Evolutionary conservation across 2,113 vertebrate genomes (phyloP).

Genomic region (Lophura nycthemera): DNA sequence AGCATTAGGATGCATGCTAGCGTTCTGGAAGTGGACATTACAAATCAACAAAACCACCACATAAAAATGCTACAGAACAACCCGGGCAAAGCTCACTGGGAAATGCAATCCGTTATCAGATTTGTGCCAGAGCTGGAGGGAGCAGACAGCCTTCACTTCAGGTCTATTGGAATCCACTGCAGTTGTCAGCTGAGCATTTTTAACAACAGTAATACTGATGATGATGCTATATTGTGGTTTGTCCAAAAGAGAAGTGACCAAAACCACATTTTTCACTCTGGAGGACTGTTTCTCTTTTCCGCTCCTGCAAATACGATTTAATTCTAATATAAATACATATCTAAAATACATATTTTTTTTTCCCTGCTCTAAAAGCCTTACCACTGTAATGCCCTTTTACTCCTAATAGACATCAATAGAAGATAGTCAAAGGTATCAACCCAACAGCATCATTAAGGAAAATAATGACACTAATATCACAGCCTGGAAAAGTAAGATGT

Average conservation of each 20-base stretch:
- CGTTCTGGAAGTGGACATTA: background rate
- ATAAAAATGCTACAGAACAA: background rate
- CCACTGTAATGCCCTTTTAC: background rate
- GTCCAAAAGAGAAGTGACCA: background rate
- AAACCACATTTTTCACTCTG: background rate
- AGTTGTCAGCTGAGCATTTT: background rate
- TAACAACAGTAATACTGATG: background rate
- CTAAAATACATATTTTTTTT: background rate
- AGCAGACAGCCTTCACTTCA: background rate
- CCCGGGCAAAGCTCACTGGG: background rate
- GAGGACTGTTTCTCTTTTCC: background rate
- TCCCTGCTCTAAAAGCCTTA: background rate
- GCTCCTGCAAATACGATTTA: background rate
- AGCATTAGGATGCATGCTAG: background rate
- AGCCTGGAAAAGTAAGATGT: background rate
- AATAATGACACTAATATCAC: background rate
- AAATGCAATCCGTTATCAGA: background rate
- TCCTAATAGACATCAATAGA: background rate
- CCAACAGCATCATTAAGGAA: background rate
- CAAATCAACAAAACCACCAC: background rate
- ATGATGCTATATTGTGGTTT: background rate
- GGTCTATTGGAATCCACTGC: background rate
- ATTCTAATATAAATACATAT: background rate
- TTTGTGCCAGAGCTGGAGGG: background rate
- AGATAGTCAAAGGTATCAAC: rapidly evolving